Percentiles rank a stretch among this genome's conserved stretches.
Conservation (phyloP, 2,888 invertebrate genomes). For the Eudemis profundana region DNA sequence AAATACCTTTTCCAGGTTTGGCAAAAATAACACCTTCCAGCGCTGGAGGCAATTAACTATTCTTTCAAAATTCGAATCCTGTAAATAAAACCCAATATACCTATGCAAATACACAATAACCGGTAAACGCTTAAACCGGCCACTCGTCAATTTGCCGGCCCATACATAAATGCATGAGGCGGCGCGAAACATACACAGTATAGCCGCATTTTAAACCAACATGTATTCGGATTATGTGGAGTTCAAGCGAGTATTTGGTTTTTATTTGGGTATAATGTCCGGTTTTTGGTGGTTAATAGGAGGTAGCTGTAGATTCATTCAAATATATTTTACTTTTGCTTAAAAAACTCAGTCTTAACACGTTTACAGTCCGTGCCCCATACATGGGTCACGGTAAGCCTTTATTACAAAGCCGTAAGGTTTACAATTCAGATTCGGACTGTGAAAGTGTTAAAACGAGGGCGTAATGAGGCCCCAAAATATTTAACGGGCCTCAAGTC, state of each 20-base stretch:
- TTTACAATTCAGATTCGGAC: too few species aligned
- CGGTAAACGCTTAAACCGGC: conserved; percentile 54
- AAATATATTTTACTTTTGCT: too few species aligned
- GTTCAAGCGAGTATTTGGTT: conserved; percentile 39
- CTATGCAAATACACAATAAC: conserved; percentile 49
- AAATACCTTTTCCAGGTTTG: not conserved
- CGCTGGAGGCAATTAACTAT: conserved; percentile 18
- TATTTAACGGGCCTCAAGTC: too few species aligned
- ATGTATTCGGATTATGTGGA: conserved; percentile 37
- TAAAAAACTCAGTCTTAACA: too few species aligned
- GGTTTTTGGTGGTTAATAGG: not conserved
- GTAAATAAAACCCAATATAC: conserved; percentile 40
- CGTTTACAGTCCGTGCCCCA: too few species aligned
- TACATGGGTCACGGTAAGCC: too few species aligned
- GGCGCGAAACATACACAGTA: conserved; percentile 28
- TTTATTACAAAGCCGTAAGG: too few species aligned
- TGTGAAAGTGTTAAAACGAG: too few species aligned
- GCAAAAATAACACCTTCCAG: conserved; percentile 1
- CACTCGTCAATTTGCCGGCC: conserved; percentile 58
- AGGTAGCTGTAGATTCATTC: too few species aligned
- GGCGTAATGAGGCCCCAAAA: too few species aligned
- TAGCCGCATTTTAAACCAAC: conserved; percentile 27
- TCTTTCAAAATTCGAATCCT: conserved; percentile 28
- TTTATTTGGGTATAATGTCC: conserved; percentile 1
- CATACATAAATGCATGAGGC: conserved; percentile 61